Conservation (phyloP, 1,140 invertebrate genomes). For the Drosophila sproati region DNA sequence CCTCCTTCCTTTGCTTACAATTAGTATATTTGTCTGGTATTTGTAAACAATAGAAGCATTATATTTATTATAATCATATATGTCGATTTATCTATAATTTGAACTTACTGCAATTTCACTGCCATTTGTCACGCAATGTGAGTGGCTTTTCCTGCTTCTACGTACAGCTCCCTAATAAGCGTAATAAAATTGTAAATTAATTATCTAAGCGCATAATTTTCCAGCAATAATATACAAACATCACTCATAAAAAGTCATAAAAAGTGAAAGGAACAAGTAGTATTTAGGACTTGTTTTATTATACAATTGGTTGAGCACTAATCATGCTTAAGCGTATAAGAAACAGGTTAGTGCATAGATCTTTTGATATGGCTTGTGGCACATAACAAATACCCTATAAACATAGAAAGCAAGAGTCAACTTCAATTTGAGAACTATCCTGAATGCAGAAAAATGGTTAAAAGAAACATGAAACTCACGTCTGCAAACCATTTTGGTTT, state of each 20-base stretch:
- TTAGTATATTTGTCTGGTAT: conserved; percentile 21
- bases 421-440: no score
- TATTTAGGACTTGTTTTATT: no score
- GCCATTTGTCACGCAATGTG: conserved; percentile 45
- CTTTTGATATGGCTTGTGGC: no score
- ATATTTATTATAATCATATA: conserved; percentile 6
- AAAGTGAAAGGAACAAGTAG: neutral
- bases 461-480: no score
- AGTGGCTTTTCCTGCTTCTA: neutral
- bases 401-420: no score
- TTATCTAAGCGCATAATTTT: conserved; percentile 54
- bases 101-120: conserved; percentile 15
- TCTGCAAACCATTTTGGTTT: no score
- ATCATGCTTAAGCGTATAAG: neutral
- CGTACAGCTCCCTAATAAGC: conserved; percentile 38
- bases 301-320: no score
- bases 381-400: no score
- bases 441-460: neutral
- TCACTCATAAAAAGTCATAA: neutral
- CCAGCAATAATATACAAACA: neutral
- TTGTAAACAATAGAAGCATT: conserved; percentile 2
- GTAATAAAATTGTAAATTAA: conserved; percentile 65
- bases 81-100: conserved; percentile 2
- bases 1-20: conserved; percentile 19
- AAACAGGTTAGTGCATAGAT: no score